Evolutionary conservation across 2,888 invertebrate species (phyloP), one percentile per base, ranked within the genome.

Genomic region (Perizoma flavofasciatum): DNA sequence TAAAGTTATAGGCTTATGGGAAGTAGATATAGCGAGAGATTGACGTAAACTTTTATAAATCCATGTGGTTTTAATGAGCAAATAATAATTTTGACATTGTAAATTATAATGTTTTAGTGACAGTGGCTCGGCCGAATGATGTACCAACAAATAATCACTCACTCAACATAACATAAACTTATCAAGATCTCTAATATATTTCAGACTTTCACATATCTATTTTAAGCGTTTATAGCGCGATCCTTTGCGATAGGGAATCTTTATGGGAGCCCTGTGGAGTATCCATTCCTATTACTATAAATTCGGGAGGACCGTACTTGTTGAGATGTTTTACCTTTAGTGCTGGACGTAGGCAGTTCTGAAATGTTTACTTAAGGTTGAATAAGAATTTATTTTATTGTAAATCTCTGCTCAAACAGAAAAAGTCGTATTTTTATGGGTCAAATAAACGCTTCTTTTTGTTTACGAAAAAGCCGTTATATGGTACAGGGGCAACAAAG

Each of bases 231-330:
- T 48, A 33, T 37, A 50, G 54, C 57, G 5, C 45, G 48, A 44
- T 47, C 43, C 11, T 53, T 54, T 9, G 50, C 61, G 41, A 58
- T 52, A 43, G 43, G 40, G 51, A 52, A 47, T 60, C 51, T 58
- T 64, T 55, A 61, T 55, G 46, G 49, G 46, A 10, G 43, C 47
- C 59, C 55, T 40, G 53, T 50, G 48, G 50, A 58, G 51, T 59
- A 61, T 56, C 55, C 53, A 61, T 65, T 55, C 48, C 61, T 44
- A 55, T 64, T 59, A 64, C 43, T n/a, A 40, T 45, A 39, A 65
- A 56, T 56, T 51, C 44, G 8, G 8, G n/a, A 43, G 43, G 37
- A 39, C 49, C 33, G 50, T 34, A 50, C 33, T 50, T 50, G 50
- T 43, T 33, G 6, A 50, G 34, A 50, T 33, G 41, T 50, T 40